Conservation (phyloP, 1,140 invertebrate species). For the Lysiphlebus fabarum region DNA sequence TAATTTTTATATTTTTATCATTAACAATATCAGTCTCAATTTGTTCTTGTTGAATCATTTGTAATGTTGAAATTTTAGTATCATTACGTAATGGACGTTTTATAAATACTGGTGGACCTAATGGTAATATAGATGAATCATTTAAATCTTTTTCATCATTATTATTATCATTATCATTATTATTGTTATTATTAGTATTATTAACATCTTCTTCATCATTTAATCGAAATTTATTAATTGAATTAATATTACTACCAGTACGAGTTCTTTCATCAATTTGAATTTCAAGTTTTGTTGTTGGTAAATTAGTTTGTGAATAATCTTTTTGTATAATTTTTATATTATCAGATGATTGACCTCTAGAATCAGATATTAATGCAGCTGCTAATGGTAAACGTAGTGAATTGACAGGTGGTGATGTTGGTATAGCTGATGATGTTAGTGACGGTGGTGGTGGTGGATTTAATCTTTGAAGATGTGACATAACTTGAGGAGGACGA, state of each 20-base stretch:
- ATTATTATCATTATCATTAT: not conserved
- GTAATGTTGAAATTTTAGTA: not conserved
- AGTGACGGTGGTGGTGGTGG: slow-evolving; percentile 57
- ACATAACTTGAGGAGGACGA: slow-evolving; percentile 16
- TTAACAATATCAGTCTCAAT: slow-evolving; percentile 19
- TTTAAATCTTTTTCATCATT: not conserved
- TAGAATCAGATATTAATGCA: slow-evolving; percentile 13
- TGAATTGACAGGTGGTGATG: slow-evolving; percentile 20
- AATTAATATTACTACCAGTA: not conserved
- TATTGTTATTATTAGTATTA: slow-evolving; percentile 26
- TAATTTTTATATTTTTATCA: slow-evolving; percentile 15
- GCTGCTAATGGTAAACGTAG: slow-evolving; percentile 24
- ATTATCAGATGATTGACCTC: slow-evolving; percentile 11
- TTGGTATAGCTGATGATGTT: slow-evolving; percentile 10
- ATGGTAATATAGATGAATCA: slow-evolving; percentile 16
- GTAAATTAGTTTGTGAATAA: slow-evolving; percentile 1
- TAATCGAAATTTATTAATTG: slow-evolving; percentile 26
- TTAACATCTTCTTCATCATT: slow-evolving; percentile 40
- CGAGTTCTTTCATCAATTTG: slow-evolving; percentile 27
- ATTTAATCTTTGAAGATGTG: slow-evolving; percentile 49
- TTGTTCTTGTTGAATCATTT: slow-evolving; percentile 4
- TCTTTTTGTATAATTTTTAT: slow-evolving; percentile 5
- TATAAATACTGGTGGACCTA: not conserved
- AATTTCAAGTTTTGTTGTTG: not conserved
- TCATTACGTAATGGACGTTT: slow-evolving; percentile 1